Evolutionary conservation across 2,797 vertebrate genomes (phyloP), one percentile per base, ranked within the genome.

Genomic region (Pseudochaenichthys georgianus): DNA sequence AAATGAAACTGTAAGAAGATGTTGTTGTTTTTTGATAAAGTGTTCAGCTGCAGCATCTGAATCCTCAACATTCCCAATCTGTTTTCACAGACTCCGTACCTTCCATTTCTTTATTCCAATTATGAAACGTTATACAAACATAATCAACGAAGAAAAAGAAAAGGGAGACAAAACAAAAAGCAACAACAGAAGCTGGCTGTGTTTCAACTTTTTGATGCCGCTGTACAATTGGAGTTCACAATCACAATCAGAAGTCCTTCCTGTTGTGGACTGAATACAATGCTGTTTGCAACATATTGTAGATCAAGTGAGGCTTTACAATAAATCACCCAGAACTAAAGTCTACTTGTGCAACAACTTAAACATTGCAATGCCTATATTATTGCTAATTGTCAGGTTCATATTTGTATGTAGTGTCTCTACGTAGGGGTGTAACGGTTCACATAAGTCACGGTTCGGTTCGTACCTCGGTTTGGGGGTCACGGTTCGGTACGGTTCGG

Each of bases 201-300:
- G 41, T 28, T 75, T 67, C 43, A 64, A 6, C 15, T 61, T 34
- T 28, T 52, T 17, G 61, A 73, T 50, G 38, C 31, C 55, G 67
- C 63, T 50, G 23, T 16, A 15, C 79, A 69, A 69, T 48, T 28
- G 31, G 28, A 57, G 6, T 46, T 68, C n/a, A 28, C 47, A 53
- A 12, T 70, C 41, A 45, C 15, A 61, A 21, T 43, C 58, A 60
- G 12, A 28, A 12, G 5, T 21, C 21, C 13, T 38, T 34, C 68
- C 2, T 70, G 67, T 23, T 74, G 4, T 1, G 11, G n/a, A 31
- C 23, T 45, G 48, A 65, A 58, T 66, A 28, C 9, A 28, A 53
- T 63, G 2, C n/a, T 61, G 13, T 4, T 6, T 34, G 51, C 23
- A 57, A 16, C 23, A 51, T 9, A 12, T 8, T 58, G 43, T 7